These are phyloP conservation scores for Acanthosepion lycidas DNA, from an alignment of 2,888 invertebrate genomes.

Conservation along the genomic window DNA sequence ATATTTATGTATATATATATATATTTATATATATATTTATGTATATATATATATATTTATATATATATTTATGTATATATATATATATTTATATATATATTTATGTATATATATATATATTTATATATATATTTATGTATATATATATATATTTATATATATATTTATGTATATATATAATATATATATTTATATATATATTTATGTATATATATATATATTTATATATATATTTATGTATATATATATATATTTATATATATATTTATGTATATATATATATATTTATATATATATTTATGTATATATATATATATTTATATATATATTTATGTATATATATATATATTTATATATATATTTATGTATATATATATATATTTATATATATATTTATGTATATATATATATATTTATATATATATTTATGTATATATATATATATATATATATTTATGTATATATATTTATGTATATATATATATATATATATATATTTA, in stretches of 20 bases:
- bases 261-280: not conserved
- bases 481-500: too few species aligned
- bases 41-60: not conserved
- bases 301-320: slow-evolving; percentile 34
- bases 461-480: too few species aligned
- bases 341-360: too few species aligned
- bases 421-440: too few species aligned
- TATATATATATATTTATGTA: too few species aligned
- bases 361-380: too few species aligned
- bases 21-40: not conserved
- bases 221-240: too few species aligned
- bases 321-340: not conserved
- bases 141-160: not conserved
- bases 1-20: not conserved
- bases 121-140: not conserved
- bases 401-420: too few species aligned
- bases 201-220: not conserved
- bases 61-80: not conserved
- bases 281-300: slow-evolving; percentile 24
- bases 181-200: slow-evolving; percentile 33
- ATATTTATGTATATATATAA: not conserved
- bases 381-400: too few species aligned
- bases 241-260: not conserved
- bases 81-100: not conserved
- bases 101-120: not conserved